phyloP scores from a whole-genome alignment of 2,797 vertebrate genomes.

The Phoeniculus purpureus region DNA sequence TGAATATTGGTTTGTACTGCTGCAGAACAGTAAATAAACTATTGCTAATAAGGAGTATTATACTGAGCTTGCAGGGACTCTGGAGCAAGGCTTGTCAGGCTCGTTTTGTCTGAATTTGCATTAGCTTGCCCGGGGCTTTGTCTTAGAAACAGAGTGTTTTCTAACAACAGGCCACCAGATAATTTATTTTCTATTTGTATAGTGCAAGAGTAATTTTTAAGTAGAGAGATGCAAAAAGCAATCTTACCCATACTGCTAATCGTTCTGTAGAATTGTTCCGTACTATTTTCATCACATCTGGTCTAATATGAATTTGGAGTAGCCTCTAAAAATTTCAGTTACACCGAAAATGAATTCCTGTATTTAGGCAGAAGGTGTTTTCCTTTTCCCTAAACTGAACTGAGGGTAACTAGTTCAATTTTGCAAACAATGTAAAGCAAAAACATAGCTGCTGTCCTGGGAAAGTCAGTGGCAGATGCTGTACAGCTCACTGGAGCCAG shows the following conservation, averaged over 20 bases:
- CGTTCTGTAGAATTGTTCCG: not conserved
- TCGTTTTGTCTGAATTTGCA: not conserved
- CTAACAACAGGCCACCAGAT: not conserved
- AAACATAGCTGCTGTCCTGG: not conserved
- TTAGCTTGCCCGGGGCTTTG: not conserved
- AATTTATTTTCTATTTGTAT: not conserved
- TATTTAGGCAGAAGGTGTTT: accelerated
- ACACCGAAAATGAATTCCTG: not conserved
- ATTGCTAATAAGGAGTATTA: not conserved
- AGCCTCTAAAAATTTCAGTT: not conserved
- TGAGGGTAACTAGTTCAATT: not conserved
- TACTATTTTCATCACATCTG: not conserved
- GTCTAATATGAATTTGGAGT: not conserved
- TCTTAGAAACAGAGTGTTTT: not conserved
- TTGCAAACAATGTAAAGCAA: not conserved
- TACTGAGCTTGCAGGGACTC: not conserved
- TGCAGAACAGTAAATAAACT: not conserved
- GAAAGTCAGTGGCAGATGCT: not conserved
- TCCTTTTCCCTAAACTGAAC: not conserved
- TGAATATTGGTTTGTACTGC: not conserved
- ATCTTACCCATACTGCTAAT: not conserved
- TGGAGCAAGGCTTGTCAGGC: not conserved
- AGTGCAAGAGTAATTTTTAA: not conserved
- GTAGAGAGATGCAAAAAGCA: not conserved
- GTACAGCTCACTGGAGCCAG: not conserved